Evolutionary conservation across 2,113 vertebrate genomes (phyloP), one percentile per base, ranked within the genome.

Genomic region (Pangasianodon hypophthalmus): DNA sequence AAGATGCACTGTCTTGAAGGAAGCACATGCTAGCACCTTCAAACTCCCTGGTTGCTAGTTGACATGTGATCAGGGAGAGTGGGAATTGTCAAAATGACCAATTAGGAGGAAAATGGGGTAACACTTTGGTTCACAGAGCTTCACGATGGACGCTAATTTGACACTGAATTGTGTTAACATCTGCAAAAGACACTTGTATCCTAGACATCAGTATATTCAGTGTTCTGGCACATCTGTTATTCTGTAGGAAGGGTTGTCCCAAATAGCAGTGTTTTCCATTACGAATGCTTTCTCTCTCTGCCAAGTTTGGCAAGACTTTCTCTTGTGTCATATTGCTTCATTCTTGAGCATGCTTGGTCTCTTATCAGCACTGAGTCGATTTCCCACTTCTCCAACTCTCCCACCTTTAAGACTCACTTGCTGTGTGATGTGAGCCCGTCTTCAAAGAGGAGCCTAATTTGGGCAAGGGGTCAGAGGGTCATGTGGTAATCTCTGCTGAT

Each of bases 361-460:
- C 52, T 48, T 60, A 77, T 60, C 69, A 79, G 54, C 24, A 32
- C 81, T 13, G n/a, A 32, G 54, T 44, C 37, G 21, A 87, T 87
- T 75, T 87, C 50, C n/a, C 50, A 32, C n/a, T 24, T 19, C 29
- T 50, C 29, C 67, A 50, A 69, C 80, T 62, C n/a, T 64, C n/a
- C 26, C 37, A 64, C 48, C 50, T 60, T 85, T 82, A 54, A 52
- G 77, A 62, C 94, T 89, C 92, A 91, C 94, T 93, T 92, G 89
- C 93, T 93, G 91, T 86, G 88, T 90, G 93, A 94, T 93, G 91
- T 90, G 92, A 93, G 88, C 92, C 88, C 80, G 91, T 89, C 94
- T 95, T 95, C 95, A 96, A 95, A 96, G 94, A 86, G 91, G 91
- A 95, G 92, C 94, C 92, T 94, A 94, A 95, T 95, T 92, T 93